Base-by-base conservation (phyloP, 2,113 vertebrate species). In the Psophia crepitans region DNA sequence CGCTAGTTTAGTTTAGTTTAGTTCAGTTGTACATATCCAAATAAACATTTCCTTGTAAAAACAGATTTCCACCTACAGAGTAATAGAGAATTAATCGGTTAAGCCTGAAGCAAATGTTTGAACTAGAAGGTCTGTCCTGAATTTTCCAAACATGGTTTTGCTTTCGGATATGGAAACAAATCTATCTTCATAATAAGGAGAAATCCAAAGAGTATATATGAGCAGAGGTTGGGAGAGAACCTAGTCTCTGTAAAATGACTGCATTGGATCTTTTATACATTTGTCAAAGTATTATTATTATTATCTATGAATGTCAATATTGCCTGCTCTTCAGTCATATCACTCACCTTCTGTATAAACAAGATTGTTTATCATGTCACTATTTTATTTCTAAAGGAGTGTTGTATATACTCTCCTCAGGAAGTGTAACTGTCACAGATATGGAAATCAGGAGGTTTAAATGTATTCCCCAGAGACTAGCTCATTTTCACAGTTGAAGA, bases 401-500 rank as follows among this genome's bases (percentile, higher is more conserved):
- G 11, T 56, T 78, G 8, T 20, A 20, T 53, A 24, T 19, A 24
- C 9, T 61, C 75, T 84, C 22, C 48, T 13, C 22, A 49, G 82
- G 37, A 77, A n/a, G 16, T 37, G 3, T n/a, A 63, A 30, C 48
- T 53, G 51, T 61, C n/a, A 27, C 26, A 87, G 44, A 27, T 20
- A 41, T 5, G 60, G 32, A 92, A 85, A 22, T 33, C 6, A 39
- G 56, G 35, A 57, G 18, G 24, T 68, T 95, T 90, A 90, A 87
- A 78, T 37, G 1, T 63, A 33, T 85, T 89, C 49, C 44, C 53
- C 65, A 33, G 44, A 66, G 37, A 80, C 30, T 2, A 77, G 37
- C 49, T 93, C 23, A 46, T 91, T 90, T 94, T 85, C 70, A 91
- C 74, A 80, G 51, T 89, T 92, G 57, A 85, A 51, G 49, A 92